Evolutionary conservation across 92 coral and sea anemone species (phyloP), one percentile per base, ranked within the genome.

Genomic region (Zoanthus gigantus): DNA sequence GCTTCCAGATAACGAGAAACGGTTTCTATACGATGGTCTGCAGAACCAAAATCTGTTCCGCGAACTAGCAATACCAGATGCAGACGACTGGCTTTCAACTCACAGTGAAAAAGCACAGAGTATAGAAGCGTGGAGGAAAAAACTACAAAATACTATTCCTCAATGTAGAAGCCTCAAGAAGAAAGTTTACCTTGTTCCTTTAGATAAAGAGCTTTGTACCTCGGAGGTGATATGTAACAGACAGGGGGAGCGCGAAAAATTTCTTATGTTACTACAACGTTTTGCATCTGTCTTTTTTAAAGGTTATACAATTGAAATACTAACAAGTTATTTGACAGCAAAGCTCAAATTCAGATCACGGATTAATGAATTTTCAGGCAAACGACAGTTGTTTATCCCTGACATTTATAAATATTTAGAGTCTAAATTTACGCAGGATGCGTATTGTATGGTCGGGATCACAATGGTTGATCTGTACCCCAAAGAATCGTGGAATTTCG

Each of bases 401-500:
- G 94, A 92, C 68, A 65, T 89, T 0, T 86, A 86, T 71, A 86
- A 79, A 74, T 92, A 92, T 71, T 71, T 92, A 9, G 90, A 89
- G 52, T 67, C 88, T 31, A 90, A 92, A 14, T 84, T 83, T 58
- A 92, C 94, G 0, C 71, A 58, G 47, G 94, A 78, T 31, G 91
- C 94, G 5, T 92, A 80, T 66, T 92, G 94, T 78, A 76, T 89
- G 74, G 92, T 92, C 10, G 94, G 94, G 4, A 65, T 92, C 34
- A 92, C 94, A 1, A 92, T 90, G 94, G 78, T 86, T 56, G 94
- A 92, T 47, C 85, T 92, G 13, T 92, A 89, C 52, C 94, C 94
- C 15, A 80, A 82, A 28, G 94, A 92, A 42, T 68, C 76, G 68
- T 89, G 90, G 92, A 86, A 92, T 72, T 92, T 89, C 61, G 94